These are phyloP conservation scores for Eupleurogrammus muticus DNA, from an alignment of 2,797 vertebrate genomes.

Conservation along the genomic window DNA sequence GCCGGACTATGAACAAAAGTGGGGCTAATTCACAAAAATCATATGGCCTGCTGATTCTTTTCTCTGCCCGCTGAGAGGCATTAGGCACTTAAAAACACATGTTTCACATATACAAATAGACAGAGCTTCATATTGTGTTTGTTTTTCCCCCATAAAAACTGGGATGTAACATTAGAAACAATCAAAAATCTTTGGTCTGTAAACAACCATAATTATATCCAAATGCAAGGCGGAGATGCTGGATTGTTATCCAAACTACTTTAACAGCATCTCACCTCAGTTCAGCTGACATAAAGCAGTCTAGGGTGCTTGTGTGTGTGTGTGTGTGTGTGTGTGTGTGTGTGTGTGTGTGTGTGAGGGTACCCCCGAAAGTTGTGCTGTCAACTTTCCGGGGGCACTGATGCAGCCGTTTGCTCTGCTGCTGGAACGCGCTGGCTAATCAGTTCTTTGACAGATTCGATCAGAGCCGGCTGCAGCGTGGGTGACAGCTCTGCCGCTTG, in stretches of 20 bases:
- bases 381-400: slow-evolving; percentile 46
- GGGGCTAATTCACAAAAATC: slow-evolving; percentile 86
- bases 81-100: slow-evolving; percentile 95
- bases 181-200: slow-evolving; percentile 95
- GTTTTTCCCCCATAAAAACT: slow-evolving; percentile 74
- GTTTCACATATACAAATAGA: slow-evolving; percentile 93
- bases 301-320: slow-evolving; percentile 21
- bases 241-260: slow-evolving; percentile 53
- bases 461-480: slow-evolving; percentile 42
- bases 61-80: slow-evolving; percentile 87
- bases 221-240: slow-evolving; percentile 68
- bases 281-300: slow-evolving; percentile 46
- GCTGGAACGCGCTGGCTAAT: slow-evolving; percentile 59
- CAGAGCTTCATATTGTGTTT: slow-evolving; percentile 82
- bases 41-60: slow-evolving; percentile 70
- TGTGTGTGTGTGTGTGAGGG: slow-evolving; percentile 16
- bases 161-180: slow-evolving; percentile 82
- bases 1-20: slow-evolving; percentile 87
- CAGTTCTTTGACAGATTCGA: slow-evolving; percentile 57
- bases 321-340: slow-evolving; percentile 17
- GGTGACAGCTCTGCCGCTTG: slow-evolving; percentile 54
- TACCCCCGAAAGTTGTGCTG: slow-evolving; percentile 44
- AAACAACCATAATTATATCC: slow-evolving; percentile 84
- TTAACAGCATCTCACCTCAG: slow-evolving; percentile 52
- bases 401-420: slow-evolving; percentile 50